Base-by-base conservation (phyloP, 2,113 vertebrate species). In the Halichoerus grypus region DNA sequence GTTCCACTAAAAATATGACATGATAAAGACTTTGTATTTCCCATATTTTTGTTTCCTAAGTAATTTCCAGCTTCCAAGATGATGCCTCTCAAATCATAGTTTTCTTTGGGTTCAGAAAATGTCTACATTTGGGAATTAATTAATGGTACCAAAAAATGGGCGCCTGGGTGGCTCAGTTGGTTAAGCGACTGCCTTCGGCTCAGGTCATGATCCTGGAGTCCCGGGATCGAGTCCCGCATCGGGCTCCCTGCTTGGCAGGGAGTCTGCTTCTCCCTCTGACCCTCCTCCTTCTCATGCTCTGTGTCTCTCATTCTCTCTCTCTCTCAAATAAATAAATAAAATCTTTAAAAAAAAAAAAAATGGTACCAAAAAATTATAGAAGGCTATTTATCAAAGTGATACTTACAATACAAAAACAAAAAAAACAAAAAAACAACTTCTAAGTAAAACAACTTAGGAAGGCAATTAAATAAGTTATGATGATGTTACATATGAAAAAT, bases 71-170 rank as follows among this genome's bases (percentile, higher is more conserved):
- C 42, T 96, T 96, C n/a, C 21, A 93, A 82, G 71, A 88, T 24
- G 59, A 28, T 91, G 19, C 39, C 12, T 95, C 65, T 88, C 71
- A 93, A 80, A 61, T 69, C 31, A 93, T 88, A 74, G 15, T 93
- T 93, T 88, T 72, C 49, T 95, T 71, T 79, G 26, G 39, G 26
- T 86, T 93, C 85, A 97, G 80, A 95, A 77, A 81, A 90, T 89
- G 19, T 80, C 24, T 93, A 93, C 19, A 93, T 90, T 74, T 53
- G 81, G 33, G 42, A 84, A 95, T 90, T 90, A 72, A 79, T 59
- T 83, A 94, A 88, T 63, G 42, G 19, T 83, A 88, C 22, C 14
- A 79, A 92, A 69, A 85, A 49, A 36, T 65, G 36, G 36, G 36
- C 36, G 36, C 36, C 36, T 36, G 36, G 36, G 36, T 36, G 36